Percentiles rank a stretch among this genome's conserved stretches.
Conservation (phyloP, 2,113 vertebrate genomes). For the Corydoras maculifer region DNA sequence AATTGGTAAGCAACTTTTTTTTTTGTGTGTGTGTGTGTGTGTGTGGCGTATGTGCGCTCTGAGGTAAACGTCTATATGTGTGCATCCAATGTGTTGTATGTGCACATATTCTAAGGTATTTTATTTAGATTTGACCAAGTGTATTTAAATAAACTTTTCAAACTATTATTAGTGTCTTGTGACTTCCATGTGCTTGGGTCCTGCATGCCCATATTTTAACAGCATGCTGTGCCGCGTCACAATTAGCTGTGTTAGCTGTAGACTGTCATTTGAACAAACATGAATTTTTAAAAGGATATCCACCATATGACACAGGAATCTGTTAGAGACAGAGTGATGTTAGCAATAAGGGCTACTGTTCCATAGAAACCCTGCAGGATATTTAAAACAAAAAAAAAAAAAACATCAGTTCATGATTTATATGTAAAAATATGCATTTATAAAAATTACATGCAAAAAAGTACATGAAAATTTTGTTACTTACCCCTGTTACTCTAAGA, state of each 20-base stretch:
- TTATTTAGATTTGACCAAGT: too few relatives aligned
- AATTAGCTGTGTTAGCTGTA: neutral
- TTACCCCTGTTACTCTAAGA: slow-evolving; percentile 79
- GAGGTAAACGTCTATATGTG: too few relatives aligned
- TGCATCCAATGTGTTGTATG: too few relatives aligned
- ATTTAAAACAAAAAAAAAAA: neutral
- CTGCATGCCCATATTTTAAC: too few relatives aligned
- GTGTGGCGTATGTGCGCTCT: too few relatives aligned
- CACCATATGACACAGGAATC: slow-evolving; percentile 77
- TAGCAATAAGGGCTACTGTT: slow-evolving; percentile 76
- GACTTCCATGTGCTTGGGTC: too few relatives aligned
- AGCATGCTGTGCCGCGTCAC: too few relatives aligned
- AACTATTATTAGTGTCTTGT: too few relatives aligned
- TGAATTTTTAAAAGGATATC: slow-evolving; percentile 54
- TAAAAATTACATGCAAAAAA: neutral
- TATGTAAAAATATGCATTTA: neutral
- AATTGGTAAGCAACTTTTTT: too few relatives aligned
- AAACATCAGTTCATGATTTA: neutral
- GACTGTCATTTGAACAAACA: neutral
- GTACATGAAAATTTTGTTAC: neutral
- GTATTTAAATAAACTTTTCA: too few relatives aligned
- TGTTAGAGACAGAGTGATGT: slow-evolving; percentile 80
- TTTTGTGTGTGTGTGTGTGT: too few relatives aligned
- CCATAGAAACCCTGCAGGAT: slow-evolving; percentile 70
- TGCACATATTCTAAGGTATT: too few relatives aligned